Conservation (phyloP, 2,888 invertebrate genomes). For the Amorpha juglandis region DNA sequence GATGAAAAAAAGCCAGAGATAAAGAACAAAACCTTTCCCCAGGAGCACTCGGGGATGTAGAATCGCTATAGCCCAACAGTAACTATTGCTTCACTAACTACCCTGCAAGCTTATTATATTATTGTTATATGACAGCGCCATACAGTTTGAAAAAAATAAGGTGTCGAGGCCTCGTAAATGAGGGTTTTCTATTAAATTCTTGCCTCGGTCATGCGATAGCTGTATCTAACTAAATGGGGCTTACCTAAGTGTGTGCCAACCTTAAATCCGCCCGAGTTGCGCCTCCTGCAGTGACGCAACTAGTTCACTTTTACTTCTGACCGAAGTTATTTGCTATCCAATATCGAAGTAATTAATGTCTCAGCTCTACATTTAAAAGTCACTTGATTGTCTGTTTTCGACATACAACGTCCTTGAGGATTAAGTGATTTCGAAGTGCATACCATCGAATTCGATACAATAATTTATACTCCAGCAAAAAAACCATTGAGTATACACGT, state of each 20-base stretch:
- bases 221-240: not conserved
- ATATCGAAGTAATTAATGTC: slow-evolving; percentile 15
- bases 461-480: too few relatives aligned
- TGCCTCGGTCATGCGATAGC: not conserved
- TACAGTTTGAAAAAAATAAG: too few relatives aligned
- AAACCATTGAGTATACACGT: too few relatives aligned
- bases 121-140: too few relatives aligned
- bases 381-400: not conserved
- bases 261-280: slow-evolving; percentile 29
- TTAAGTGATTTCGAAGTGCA: slow-evolving; percentile 8
- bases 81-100: too few relatives aligned
- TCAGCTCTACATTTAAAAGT: slow-evolving; percentile 6
- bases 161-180: too few relatives aligned
- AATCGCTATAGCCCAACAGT: too few relatives aligned
- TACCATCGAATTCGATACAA: not conserved
- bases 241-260: slow-evolving; percentile 46
- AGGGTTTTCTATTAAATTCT: too few relatives aligned
- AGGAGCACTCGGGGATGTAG: too few relatives aligned
- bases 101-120: too few relatives aligned
- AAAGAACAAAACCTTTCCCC: too few relatives aligned
- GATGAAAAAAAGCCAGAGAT: too few relatives aligned
- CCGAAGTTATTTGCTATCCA: slow-evolving; percentile 8
- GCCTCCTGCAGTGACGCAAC: slow-evolving; percentile 8
- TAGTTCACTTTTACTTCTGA: slow-evolving; percentile 14
- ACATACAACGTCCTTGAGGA: not conserved